These are phyloP conservation scores for Gari tellinella DNA, from an alignment of 2,888 invertebrate genomes.

Conservation along the genomic window DNA sequence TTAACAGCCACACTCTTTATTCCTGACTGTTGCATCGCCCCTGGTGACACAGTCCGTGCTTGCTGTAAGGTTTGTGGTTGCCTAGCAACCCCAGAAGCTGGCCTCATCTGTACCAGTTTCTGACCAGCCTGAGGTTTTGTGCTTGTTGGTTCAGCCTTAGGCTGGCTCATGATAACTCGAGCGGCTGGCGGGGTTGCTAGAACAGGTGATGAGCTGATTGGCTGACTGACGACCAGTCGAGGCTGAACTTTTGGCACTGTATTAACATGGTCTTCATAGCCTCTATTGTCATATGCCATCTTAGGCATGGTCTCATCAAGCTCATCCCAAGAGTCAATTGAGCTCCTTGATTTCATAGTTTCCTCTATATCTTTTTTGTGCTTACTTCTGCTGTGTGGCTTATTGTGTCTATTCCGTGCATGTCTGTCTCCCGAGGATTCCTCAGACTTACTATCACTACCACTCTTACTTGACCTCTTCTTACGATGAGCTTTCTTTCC, in stretches of 20 bases:
- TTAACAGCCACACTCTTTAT: constrained; percentile 1
- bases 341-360: background rate
- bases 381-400: background rate
- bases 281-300: background rate
- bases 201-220: constrained; percentile 2
- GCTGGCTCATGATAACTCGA: background rate
- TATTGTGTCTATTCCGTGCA: background rate
- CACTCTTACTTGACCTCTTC: constrained; percentile 21
- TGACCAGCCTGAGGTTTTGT: background rate
- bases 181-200: background rate
- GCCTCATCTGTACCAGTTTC: no score
- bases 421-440: background rate
- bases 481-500: background rate
- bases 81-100: background rate
- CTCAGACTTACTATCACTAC: background rate
- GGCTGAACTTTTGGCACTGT: constrained; percentile 12
- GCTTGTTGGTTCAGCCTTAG: constrained; percentile 1
- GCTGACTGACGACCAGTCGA: constrained; percentile 33
- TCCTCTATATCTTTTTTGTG: background rate
- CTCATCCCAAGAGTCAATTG: background rate
- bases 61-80: background rate
- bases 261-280: constrained; percentile 1
- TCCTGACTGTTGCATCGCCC: background rate
- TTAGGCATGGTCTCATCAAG: background rate
- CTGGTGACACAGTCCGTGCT: background rate